Conservation (phyloP, 2,888 invertebrate species). For the Argyra leucocephala region DNA sequence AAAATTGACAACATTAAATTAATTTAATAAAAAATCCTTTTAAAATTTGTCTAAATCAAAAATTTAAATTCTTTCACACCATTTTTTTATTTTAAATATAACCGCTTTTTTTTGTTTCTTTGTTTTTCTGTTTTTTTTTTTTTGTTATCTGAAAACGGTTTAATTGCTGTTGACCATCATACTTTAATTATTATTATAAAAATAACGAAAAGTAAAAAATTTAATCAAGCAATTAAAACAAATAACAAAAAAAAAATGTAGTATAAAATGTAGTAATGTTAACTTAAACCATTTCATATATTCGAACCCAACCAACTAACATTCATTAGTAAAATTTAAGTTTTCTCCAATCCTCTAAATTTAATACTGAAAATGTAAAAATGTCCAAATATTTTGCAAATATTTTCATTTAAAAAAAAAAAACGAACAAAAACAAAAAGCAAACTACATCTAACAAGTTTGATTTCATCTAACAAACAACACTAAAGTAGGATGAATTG, state of each 20-base stretch:
- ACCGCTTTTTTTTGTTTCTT: too few species aligned
- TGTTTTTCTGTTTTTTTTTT: too few species aligned
- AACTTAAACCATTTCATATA: conserved; percentile 7
- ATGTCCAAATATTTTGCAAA: not conserved
- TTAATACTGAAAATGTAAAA: not conserved
- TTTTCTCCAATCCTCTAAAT: not conserved
- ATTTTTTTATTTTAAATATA: too few species aligned
- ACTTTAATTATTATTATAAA: not conserved
- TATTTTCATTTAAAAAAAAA: not conserved
- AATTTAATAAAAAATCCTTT: too few species aligned
- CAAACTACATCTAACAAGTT: too few species aligned
- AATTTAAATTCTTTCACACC: too few species aligned
- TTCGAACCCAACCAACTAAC: too few species aligned
- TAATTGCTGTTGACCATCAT: not conserved
- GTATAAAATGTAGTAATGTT: not conserved
- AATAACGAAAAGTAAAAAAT: conserved; percentile 35
- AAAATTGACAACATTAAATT: too few species aligned
- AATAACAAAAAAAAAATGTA: not conserved
- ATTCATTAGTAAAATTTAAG: not conserved
- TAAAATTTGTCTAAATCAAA: too few species aligned
- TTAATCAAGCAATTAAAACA: not conserved
- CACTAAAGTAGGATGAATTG: too few species aligned
- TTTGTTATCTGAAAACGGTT: not conserved
- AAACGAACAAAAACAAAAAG: too few species aligned
- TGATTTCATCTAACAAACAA: too few species aligned